Conservation (phyloP, 2,797 vertebrate species). For the Huso huso region DNA sequence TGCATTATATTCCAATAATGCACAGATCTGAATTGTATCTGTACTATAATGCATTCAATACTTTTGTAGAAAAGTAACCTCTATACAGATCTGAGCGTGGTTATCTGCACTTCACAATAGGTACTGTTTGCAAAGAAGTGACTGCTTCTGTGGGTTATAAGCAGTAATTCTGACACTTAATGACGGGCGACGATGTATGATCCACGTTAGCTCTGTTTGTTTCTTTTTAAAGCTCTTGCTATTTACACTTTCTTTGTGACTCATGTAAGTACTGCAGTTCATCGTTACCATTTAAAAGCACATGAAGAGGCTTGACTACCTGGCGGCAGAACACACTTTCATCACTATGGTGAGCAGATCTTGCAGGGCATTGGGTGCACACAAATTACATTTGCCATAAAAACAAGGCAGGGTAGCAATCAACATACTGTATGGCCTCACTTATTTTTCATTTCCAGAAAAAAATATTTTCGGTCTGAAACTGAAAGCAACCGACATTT, state of each 20-base stretch:
- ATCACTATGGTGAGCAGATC: constrained; percentile 1
- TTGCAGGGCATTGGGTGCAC: constrained; percentile 7
- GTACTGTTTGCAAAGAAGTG: constrained; percentile 66
- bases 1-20: constrained; percentile 71
- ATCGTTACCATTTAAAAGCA: constrained; percentile 44
- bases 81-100: constrained; percentile 59
- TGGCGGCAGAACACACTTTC: constrained; percentile 13
- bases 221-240: constrained; percentile 64
- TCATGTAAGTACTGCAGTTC: constrained; percentile 51
- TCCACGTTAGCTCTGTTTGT: constrained; percentile 50
- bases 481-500: no score
- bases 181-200: constrained; percentile 59
- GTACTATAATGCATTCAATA: constrained; percentile 41
- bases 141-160: constrained; percentile 56
- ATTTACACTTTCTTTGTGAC: constrained; percentile 63
- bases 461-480: not conserved
- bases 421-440: no score
- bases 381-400: constrained; percentile 12
- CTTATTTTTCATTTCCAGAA: not conserved
- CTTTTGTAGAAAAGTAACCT: constrained; percentile 43
- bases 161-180: constrained; percentile 57
- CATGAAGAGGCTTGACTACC: not conserved
- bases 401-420: no score
- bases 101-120: constrained; percentile 60
- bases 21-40: constrained; percentile 77